These are phyloP conservation scores for Caenorhabditis inopinata DNA, from an alignment of 1,140 invertebrate species.

Conservation along the genomic window DNA sequence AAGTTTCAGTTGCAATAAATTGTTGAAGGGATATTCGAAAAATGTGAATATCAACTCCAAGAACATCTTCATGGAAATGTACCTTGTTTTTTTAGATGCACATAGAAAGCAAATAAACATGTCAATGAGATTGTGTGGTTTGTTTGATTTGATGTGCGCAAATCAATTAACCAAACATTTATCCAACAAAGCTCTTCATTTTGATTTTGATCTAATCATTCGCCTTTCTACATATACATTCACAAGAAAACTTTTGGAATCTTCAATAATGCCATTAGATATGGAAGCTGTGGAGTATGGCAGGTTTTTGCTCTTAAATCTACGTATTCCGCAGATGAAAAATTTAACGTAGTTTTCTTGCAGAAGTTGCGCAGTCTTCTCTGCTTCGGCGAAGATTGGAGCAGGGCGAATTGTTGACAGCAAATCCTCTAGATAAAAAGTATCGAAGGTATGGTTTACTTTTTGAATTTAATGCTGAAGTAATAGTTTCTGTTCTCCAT, in stretches of 20 bases:
- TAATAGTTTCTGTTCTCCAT: too few relatives aligned
- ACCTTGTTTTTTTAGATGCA: too few relatives aligned
- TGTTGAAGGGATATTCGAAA: too few relatives aligned
- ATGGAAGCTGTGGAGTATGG: slow-evolving; percentile 2
- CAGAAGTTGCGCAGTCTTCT: slow-evolving; percentile 7
- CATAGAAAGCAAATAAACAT: slow-evolving; percentile 24
- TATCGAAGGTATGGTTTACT: slow-evolving; percentile 14
- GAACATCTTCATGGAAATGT: too few relatives aligned
- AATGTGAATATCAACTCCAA: too few relatives aligned
- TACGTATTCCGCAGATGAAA: neutral
- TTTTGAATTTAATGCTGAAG: neutral
- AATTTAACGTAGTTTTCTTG: neutral
- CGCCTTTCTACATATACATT: too few relatives aligned
- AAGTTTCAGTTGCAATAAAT: too few relatives aligned
- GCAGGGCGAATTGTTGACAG: slow-evolving; percentile 4
- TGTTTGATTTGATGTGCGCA: slow-evolving; percentile 27
- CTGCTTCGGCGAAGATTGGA: neutral
- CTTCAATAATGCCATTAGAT: neutral
- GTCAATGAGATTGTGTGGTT: neutral
- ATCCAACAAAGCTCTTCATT: neutral
- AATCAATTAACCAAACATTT: slow-evolving; percentile 31
- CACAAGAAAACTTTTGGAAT: too few relatives aligned
- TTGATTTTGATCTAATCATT: neutral
- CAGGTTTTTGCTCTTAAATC: neutral
- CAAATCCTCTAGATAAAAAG: slow-evolving; percentile 27